Base-by-base conservation (phyloP, 1,140 invertebrate species). In the Carposina sasakii region DNA sequence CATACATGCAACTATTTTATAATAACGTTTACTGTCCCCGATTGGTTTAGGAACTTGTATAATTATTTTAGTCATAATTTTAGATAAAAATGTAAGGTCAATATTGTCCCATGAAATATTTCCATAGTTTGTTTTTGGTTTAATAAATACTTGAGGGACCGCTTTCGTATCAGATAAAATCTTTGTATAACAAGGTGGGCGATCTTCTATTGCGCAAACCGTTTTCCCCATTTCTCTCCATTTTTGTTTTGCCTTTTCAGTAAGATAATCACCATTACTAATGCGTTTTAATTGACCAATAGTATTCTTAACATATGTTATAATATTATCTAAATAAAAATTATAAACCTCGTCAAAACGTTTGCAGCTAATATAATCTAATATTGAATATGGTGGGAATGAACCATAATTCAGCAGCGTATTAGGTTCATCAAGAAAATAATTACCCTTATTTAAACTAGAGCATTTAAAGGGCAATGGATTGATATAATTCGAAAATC, bases 201-300 rank as follows among this genome's bases (percentile, higher is more conserved):
- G n/a, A n/a, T n/a, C n/a, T n/a, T n/a, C n/a, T n/a, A n/a, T n/a
- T n/a, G n/a, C n/a, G n/a, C n/a, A n/a, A n/a, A n/a, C n/a, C n/a
- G n/a, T n/a, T n/a, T n/a, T n/a, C n/a, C n/a, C n/a, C n/a, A 62
- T 59, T 57, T 75, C 65, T 24, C 37, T 67, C 81, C 81, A 82
- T 50, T 78, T 82, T 28, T 76, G 61, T 50, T 71, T 82, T n/a
- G 67, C 76, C 57, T 48, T 75, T 1, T 79, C 74, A n/a, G 76
- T 81, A 43, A 84, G 67, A 47, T 79, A 84, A 50, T 84, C 81
- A 3, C 81, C 81, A 30, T 84, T 81, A 46, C 78, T 81, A 9
- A 84, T 82, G n/a, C 76, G 76, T 44, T 75, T 84, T 5, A 84
- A 49, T 41, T 84, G 76, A 15, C 81, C 76, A 15, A 84, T 81